Conservation (phyloP, 2,888 invertebrate species). For the Himalopsyche kuldschensis region DNA sequence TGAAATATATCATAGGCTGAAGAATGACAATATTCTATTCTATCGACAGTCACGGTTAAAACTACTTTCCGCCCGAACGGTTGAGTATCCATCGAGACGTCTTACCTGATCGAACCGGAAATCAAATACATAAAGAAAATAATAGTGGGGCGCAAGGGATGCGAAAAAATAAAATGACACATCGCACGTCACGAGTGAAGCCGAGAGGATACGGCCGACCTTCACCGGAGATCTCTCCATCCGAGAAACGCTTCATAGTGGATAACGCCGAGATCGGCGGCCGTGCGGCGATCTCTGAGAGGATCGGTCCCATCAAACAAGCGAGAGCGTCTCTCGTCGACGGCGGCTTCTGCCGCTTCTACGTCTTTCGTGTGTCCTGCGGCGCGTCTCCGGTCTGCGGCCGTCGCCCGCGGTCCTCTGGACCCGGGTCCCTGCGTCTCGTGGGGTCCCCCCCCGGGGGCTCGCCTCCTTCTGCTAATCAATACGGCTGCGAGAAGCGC, state of each 20-base stretch:
- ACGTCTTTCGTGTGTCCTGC: conserved; percentile 3
- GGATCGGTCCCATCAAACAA: not conserved
- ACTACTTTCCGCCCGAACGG: not conserved
- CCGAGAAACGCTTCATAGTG: not conserved
- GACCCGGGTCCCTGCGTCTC: conserved; percentile 2
- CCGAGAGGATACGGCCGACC: not conserved
- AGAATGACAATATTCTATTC: not conserved
- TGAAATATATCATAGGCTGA: not conserved
- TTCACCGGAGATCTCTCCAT: not conserved
- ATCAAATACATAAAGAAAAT: not conserved
- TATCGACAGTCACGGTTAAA: not conserved
- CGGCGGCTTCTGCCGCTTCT: not conserved
- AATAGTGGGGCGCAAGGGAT: not conserved
- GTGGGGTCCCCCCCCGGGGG: conserved; percentile 20
- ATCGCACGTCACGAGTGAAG: not conserved
- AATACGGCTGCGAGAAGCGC: conserved; percentile 71
- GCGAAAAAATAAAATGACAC: not conserved
- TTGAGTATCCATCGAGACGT: not conserved
- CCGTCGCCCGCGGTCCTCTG: not conserved
- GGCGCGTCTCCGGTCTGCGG: not conserved
- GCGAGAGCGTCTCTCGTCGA: no score
- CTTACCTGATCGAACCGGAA: not conserved
- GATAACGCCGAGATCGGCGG: not conserved
- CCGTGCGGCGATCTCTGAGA: not conserved
- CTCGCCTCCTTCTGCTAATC: conserved; percentile 49